Conservation (phyloP, 2,797 vertebrate species). For the Takifugu rubripes region DNA sequence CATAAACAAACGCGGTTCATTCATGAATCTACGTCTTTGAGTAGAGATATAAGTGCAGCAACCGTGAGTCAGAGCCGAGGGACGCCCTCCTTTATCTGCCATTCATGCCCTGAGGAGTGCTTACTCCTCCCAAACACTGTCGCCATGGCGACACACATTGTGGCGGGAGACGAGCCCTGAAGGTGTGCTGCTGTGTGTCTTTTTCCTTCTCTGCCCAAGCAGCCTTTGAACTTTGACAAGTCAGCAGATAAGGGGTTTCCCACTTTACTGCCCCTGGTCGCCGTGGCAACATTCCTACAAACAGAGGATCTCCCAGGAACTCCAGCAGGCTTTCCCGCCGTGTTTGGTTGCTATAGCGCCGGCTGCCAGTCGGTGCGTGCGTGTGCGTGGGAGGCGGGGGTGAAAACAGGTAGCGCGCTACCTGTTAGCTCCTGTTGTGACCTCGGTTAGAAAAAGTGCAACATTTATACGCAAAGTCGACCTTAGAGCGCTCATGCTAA, state of each 20-base stretch:
- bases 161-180: slow-evolving; percentile 51
- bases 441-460: slow-evolving; percentile 28
- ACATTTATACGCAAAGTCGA: slow-evolving; percentile 17
- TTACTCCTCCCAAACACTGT: slow-evolving; percentile 69
- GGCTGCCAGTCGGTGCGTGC: slow-evolving; percentile 48
- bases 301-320: slow-evolving; percentile 75
- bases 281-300: slow-evolving; percentile 77
- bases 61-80: slow-evolving; percentile 57
- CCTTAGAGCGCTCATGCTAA: slow-evolving; percentile 39
- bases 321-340: slow-evolving; percentile 56
- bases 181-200: slow-evolving; percentile 52
- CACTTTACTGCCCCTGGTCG: slow-evolving; percentile 62
- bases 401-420: slow-evolving; percentile 48
- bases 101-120: slow-evolving; percentile 57
- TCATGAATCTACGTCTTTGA: slow-evolving; percentile 57
- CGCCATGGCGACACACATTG: slow-evolving; percentile 58
- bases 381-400: slow-evolving; percentile 26
- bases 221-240: slow-evolving; percentile 68
- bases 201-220: slow-evolving; percentile 26
- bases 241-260: slow-evolving; percentile 77
- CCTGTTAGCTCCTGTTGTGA: slow-evolving; percentile 12
- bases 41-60: slow-evolving; percentile 51
- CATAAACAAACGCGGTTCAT: slow-evolving; percentile 57
- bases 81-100: slow-evolving; percentile 44
- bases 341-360: slow-evolving; percentile 74